Percentiles rank a stretch among this genome's conserved stretches.
These are phyloP conservation scores for Stegophylla sp. DNA, from an alignment of 2,888 invertebrate species.

Conservation along the genomic window DNA sequence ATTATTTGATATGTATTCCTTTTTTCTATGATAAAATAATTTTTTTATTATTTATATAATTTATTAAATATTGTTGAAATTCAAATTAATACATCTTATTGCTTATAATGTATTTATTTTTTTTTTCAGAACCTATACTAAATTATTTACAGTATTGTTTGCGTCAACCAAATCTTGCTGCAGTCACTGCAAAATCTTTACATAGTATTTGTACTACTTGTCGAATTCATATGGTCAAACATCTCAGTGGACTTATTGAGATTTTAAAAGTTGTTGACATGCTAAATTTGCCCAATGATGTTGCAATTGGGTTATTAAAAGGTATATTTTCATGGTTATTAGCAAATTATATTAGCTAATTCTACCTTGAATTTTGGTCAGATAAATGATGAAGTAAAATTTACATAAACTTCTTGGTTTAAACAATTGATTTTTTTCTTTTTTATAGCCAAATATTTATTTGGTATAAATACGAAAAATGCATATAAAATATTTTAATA, in stretches of 20 bases:
- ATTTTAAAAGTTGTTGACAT: slow-evolving; percentile 70
- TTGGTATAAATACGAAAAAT: no score
- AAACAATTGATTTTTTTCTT: no score
- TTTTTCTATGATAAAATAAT: background rate
- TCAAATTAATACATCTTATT: background rate
- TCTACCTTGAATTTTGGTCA: no score
- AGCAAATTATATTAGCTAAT: slow-evolving; percentile 61
- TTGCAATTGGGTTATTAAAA: slow-evolving; percentile 77
- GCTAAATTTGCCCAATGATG: slow-evolving; percentile 77
- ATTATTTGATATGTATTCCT: background rate
- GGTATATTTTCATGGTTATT: slow-evolving; percentile 66
- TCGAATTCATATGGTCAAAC: slow-evolving; percentile 77
- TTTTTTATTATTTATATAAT: background rate
- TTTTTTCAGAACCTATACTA: slow-evolving; percentile 74
- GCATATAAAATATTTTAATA: no score
- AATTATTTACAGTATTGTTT: slow-evolving; percentile 80
- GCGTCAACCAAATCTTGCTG: slow-evolving; percentile 76
- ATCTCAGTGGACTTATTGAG: slow-evolving; percentile 76
- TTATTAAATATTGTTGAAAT: background rate
- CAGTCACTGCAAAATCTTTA: slow-evolving; percentile 82
- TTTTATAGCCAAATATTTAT: no score
- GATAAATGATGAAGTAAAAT: no score
- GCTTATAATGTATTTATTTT: slow-evolving; percentile 57
- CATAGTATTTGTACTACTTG: slow-evolving; percentile 87
- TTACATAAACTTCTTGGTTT: no score